Percentiles rank a stretch among this genome's conserved stretches.
Evolutionary conservation across 2,888 invertebrate genomes (phyloP).

Genomic region (Achlya flavicornis): DNA sequence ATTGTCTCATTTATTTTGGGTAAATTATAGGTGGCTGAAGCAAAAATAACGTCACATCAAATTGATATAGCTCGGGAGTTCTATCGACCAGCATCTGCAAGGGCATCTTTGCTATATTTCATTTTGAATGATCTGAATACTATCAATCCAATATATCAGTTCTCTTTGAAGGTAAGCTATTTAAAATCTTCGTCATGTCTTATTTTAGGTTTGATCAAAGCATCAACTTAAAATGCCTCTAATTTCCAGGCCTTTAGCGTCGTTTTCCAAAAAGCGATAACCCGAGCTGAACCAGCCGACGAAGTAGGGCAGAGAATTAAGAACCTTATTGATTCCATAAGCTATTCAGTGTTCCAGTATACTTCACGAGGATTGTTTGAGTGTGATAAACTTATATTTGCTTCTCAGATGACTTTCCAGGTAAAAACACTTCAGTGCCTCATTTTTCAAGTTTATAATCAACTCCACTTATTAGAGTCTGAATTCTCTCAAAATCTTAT

Average conservation of each 20-base stretch:
- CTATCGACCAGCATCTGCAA: constrained; percentile 93
- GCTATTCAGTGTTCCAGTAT: constrained; percentile 97
- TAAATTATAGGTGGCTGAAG: constrained; percentile 88
- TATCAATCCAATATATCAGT: constrained; percentile 98
- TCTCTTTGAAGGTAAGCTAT: constrained; percentile 93
- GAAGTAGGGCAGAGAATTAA: constrained; percentile 91
- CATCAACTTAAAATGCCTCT: background rate
- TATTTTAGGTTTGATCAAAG: background rate
- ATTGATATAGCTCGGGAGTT: constrained; percentile 97
- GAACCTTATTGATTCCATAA: constrained; percentile 97
- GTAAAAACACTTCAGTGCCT: constrained; percentile 64
- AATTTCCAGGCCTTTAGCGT: constrained; percentile 94
- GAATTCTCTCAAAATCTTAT: no score
- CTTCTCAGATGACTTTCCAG: constrained; percentile 98
- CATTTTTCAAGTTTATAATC: no score
- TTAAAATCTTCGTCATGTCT: background rate
- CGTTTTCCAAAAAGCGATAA: constrained; percentile 98
- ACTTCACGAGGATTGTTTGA: constrained; percentile 97
- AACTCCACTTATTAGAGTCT: background rate
- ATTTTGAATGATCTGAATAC: constrained; percentile 97
- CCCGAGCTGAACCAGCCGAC: constrained; percentile 91
- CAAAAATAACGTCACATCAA: constrained; percentile 94
- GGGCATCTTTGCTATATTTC: constrained; percentile 97
- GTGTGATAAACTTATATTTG: constrained; percentile 97
- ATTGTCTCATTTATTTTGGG: constrained; percentile 11